Base-by-base conservation (phyloP, 2,888 invertebrate genomes). In the Torymus auratus region DNA sequence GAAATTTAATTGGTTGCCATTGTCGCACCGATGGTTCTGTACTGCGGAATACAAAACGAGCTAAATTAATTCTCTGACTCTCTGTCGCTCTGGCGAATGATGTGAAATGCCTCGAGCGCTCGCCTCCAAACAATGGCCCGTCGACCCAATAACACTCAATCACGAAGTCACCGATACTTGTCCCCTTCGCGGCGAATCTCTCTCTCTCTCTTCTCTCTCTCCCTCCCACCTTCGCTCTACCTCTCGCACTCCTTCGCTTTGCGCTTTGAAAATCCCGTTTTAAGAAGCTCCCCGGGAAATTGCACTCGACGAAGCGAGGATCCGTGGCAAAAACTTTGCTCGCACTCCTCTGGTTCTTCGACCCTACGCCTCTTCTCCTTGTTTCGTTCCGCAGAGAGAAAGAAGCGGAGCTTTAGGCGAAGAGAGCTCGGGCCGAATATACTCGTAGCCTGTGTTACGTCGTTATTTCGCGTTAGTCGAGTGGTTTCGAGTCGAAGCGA, bases 201-300 rank as follows among this genome's bases (percentile, higher is more conserved):
- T 7, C 58, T 56, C 69, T 13, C 28, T n/a, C 5, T 41, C 15
- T 17, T n/a, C 28, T 14, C 55, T 28, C 58, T 58, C 50, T 20
- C 28, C 15, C 17, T 56, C 17, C 2, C 50, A 2, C 2, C 13
- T 20, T 61, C 52, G n/a, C 15, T 68, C 41, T n/a, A 55, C 50
- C 52, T 58, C 58, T 28, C 7, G 23, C 67, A 50, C 20, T 65
- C 41, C 23, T 14, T 28, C 17, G 20, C 74, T 81, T 81, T 74
- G 73, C 17, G 60, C 74, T 81, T 81, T 74, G 73, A 70, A 78
- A 77, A 78, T 81, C 76, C 52, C 64, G 62, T 67, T 81, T 81
- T 74, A 78, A 73, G 73, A 64, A 81, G 69, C 60, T 64, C 64
- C 69, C 15, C 64, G 58, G 69, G 76, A 81, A 81, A 81, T 81